Conservation (phyloP, 2,888 invertebrate genomes). For the Lomographa bimaculata region DNA sequence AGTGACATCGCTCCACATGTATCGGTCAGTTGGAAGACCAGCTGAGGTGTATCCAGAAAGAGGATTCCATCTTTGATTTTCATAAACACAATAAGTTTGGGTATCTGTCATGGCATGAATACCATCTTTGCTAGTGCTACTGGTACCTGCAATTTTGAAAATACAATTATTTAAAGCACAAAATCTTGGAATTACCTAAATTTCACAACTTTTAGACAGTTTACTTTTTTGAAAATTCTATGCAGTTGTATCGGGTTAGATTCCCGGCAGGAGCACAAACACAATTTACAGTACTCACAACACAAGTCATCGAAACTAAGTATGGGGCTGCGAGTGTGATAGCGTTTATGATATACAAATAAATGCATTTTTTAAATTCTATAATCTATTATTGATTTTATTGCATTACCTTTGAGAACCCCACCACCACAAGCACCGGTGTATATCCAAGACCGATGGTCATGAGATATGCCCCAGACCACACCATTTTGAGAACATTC, state of each 20-base stretch:
- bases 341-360: too few species aligned
- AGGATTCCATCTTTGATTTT: slow-evolving; percentile 98
- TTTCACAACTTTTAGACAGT: too few species aligned
- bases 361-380: too few species aligned
- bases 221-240: too few species aligned
- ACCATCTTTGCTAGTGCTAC: slow-evolving; percentile 70
- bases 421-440: slow-evolving; percentile 95
- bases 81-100: slow-evolving; percentile 94
- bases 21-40: slow-evolving; percentile 92
- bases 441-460: slow-evolving; percentile 95
- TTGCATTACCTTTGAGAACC: slow-evolving; percentile 87
- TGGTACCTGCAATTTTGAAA: slow-evolving; percentile 50
- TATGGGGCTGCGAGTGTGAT: too few species aligned
- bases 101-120: slow-evolving; percentile 91
- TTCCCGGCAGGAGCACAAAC: too few species aligned
- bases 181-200: too few species aligned
- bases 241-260: too few species aligned
- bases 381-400: too few species aligned
- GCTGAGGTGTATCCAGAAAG: slow-evolving; percentile 94
- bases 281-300: too few species aligned
- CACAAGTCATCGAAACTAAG: too few species aligned
- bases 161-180: too few species aligned
- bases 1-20: slow-evolving; percentile 96
- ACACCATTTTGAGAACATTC: slow-evolving; percentile 91
- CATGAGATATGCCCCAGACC: slow-evolving; percentile 96